A percentile compares a stretch with the other conserved stretches of the same genome.
Conservation (phyloP, 2,888 invertebrate species). For the Agrotis ipsilon region DNA sequence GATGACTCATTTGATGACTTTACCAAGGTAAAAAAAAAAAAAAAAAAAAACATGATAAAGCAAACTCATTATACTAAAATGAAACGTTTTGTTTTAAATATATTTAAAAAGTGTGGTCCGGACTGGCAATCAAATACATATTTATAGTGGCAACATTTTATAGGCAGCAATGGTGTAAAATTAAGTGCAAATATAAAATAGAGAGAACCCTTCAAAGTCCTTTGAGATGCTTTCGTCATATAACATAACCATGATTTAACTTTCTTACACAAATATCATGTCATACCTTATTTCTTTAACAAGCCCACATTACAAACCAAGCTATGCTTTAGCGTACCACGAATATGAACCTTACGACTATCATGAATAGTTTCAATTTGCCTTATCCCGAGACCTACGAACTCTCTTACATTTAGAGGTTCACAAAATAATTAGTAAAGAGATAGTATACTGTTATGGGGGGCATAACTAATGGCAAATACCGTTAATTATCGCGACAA, state of each 20-base stretch:
- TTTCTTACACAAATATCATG: conserved; percentile 34
- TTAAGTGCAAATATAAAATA: conserved; percentile 19
- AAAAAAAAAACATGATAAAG: too few relatives aligned
- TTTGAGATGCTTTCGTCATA: conserved; percentile 18
- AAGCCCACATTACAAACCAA: conserved; percentile 67
- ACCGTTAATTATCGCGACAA: too few relatives aligned
- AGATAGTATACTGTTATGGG: conserved; percentile 40
- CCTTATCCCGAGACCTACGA: conserved; percentile 50
- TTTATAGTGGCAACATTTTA: conserved; percentile 20
- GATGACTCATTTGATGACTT: too few relatives aligned
- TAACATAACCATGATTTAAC: conserved; percentile 45
- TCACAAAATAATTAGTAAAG: conserved; percentile 33
- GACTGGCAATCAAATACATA: conserved; percentile 1
- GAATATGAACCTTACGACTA: conserved; percentile 58
- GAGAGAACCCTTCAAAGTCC: conserved; percentile 20
- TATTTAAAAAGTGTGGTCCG: background rate
- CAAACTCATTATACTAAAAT: background rate
- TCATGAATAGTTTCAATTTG: conserved; percentile 61
- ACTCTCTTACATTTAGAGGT: conserved; percentile 36
- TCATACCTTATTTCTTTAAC: conserved; percentile 32
- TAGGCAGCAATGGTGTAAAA: conserved; percentile 34
- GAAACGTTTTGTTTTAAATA: conserved; percentile 3
- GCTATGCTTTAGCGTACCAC: conserved; percentile 67
- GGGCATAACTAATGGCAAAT: too few relatives aligned
- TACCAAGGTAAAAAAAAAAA: too few relatives aligned